Percentiles rank a stretch among this genome's conserved stretches.
Evolutionary conservation across 2,113 vertebrate species (phyloP).

Genomic region (Heterochromis multidens): DNA sequence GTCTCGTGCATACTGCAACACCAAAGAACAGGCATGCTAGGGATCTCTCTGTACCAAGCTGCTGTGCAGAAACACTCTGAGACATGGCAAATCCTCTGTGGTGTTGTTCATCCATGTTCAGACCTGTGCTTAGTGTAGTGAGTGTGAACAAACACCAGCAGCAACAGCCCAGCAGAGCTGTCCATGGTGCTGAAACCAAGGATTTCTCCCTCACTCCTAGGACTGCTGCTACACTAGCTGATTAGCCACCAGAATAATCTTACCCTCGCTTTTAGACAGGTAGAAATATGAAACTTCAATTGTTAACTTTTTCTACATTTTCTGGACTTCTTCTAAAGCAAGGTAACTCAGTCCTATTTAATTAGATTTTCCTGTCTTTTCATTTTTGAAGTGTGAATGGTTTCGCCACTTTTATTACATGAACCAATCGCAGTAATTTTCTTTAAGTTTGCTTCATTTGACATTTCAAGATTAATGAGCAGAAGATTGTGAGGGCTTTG

Average conservation of each 20-base stretch:
- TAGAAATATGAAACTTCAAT: background rate
- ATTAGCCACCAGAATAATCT: background rate
- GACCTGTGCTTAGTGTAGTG: conserved; percentile 22
- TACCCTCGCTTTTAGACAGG: background rate
- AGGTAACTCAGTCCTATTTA: background rate
- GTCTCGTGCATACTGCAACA: background rate
- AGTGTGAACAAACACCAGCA: conserved; percentile 39
- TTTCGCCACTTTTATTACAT: background rate
- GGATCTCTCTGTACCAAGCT: background rate
- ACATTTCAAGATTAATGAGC: conserved; percentile 1
- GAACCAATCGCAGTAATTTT: background rate
- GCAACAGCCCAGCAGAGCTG: conserved; percentile 37
- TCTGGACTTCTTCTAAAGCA: background rate
- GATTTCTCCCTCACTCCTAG: background rate
- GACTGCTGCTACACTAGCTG: background rate
- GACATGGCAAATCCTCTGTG: background rate
- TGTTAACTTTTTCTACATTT: background rate
- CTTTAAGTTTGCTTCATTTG: background rate
- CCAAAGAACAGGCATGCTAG: background rate
- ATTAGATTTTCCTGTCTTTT: background rate
- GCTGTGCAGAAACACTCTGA: background rate
- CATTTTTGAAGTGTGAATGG: background rate
- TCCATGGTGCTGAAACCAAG: conserved; percentile 47
- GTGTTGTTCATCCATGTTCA: conserved; percentile 10
- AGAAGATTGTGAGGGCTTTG: background rate